A percentile compares a stretch with the other conserved stretches of the same genome.
Evolutionary conservation across 2,113 vertebrate species (phyloP).

Genomic region (Grammomys dolichurus): DNA sequence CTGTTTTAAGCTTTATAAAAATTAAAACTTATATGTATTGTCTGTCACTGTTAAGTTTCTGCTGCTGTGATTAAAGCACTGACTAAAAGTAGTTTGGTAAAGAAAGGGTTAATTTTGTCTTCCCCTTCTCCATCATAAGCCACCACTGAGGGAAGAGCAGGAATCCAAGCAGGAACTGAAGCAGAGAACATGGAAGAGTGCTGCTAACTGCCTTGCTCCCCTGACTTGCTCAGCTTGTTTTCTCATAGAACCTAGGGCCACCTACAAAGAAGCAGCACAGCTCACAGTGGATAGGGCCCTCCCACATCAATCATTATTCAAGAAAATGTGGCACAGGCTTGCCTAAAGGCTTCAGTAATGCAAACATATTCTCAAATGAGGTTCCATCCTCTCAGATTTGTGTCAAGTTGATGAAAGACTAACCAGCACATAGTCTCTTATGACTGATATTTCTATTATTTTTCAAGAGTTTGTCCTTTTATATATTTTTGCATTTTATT

Average conservation of each 20-base stretch:
- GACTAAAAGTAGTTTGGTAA: background rate
- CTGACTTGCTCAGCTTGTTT: background rate
- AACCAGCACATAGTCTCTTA: background rate
- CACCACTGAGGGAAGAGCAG: background rate
- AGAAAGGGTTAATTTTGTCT: background rate
- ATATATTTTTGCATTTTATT: background rate
- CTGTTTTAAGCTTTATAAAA: constrained; percentile 1
- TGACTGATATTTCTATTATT: constrained; percentile 23
- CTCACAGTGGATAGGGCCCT: background rate
- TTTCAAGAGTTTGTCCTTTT: background rate
- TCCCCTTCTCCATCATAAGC: background rate
- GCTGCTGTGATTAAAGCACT: background rate
- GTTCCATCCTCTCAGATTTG: background rate
- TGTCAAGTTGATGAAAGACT: background rate
- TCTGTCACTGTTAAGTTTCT: background rate
- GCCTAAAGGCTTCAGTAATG: background rate
- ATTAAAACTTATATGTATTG: background rate
- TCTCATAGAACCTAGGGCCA: background rate
- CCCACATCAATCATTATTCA: background rate
- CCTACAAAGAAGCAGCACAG: background rate
- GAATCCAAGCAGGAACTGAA: background rate
- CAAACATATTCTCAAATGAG: background rate
- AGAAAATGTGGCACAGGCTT: background rate
- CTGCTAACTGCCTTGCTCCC: background rate
- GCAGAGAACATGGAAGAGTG: background rate